Evolutionary conservation across 2,797 vertebrate genomes (phyloP).

Genomic region (Pyrocephalus nanus): DNA sequence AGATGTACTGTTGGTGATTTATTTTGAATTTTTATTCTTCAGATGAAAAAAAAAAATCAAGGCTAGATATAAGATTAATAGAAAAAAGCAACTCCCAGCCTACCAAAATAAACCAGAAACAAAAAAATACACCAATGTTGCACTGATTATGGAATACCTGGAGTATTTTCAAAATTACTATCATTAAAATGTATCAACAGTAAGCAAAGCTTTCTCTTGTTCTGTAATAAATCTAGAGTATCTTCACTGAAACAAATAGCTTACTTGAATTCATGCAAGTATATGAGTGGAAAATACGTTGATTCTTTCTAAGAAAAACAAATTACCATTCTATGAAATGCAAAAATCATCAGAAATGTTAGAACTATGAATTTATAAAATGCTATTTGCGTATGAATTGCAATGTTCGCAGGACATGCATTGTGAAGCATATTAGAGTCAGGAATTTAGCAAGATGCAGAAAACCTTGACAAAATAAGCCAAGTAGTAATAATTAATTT

Average conservation of each 20-base stretch:
- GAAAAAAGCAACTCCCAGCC: not conserved
- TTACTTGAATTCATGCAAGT: not conserved
- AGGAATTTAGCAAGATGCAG: not conserved
- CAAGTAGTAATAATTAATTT: not conserved
- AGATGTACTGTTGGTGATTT: not conserved
- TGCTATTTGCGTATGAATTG: not conserved
- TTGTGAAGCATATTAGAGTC: not conserved
- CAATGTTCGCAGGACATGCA: not conserved
- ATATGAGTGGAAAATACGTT: not conserved
- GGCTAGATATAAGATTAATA: not conserved
- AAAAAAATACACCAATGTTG: not conserved
- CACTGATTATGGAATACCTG: not conserved
- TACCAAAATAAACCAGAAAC: not conserved
- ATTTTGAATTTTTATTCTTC: conserved; percentile 1
- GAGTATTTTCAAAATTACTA: not conserved
- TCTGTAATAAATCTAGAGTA: not conserved
- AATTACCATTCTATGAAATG: not conserved
- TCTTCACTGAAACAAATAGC: not conserved
- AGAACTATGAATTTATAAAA: not conserved
- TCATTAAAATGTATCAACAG: not conserved
- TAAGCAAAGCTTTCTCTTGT: not conserved
- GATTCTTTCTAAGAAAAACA: not conserved
- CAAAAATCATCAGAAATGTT: not conserved
- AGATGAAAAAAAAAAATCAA: not conserved
- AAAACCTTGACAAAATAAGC: not conserved